Base-by-base conservation (phyloP, 2,113 vertebrate genomes). In the Cynoglossus semilaevis region DNA sequence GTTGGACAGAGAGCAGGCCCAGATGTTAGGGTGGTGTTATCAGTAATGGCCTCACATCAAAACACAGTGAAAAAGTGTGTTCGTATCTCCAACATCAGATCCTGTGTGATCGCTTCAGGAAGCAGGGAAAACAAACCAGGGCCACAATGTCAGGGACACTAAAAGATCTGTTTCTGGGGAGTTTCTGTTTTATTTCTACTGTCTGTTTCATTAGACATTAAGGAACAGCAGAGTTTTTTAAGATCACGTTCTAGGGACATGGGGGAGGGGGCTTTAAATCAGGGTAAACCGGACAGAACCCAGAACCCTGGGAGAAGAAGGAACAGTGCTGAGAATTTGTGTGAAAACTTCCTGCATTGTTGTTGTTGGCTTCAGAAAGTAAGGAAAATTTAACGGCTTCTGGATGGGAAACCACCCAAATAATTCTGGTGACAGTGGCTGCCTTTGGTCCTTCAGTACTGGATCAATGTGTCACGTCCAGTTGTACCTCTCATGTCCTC, bases 121-220 rank as follows among this genome's bases (percentile, higher is more conserved):
- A 34, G 66, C 63, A 63, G 44, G 58, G 50, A 68, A 71, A 83
- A 74, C 55, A 70, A 47, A 63, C 9, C 51, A 57, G 7, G 34
- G 37, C 15, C 14, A 42, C 58, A 57, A 59, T 57, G 14, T 43
- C 46, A 7, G 34, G 34, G 61, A 47, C 45, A 49, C 5, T 16
- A 51, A 47, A 54, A 60, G 9, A 63, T 14, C 51, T 55, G 51
- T 63, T n/a, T 38, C 17, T 48, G 3, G 16, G 54, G 41, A 12
- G 9, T 17, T 6, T 36, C 29, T 66, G 61, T 56, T 58, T 47
- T 15, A 47, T 63, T 17, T 65, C 29, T 45, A 7, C 16, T 17
- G 2, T 44, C 37, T 16, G 48, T 10, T 18, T 58, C 22, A 38
- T 40, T 61, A 22, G 51, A 35, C 22, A 7, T 44, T 51, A 40